A percentile compares a stretch with the other conserved stretches of the same genome.
Evolutionary conservation across 1,140 invertebrate species (phyloP).

Genomic region (Meloidogyne exigua): DNA sequence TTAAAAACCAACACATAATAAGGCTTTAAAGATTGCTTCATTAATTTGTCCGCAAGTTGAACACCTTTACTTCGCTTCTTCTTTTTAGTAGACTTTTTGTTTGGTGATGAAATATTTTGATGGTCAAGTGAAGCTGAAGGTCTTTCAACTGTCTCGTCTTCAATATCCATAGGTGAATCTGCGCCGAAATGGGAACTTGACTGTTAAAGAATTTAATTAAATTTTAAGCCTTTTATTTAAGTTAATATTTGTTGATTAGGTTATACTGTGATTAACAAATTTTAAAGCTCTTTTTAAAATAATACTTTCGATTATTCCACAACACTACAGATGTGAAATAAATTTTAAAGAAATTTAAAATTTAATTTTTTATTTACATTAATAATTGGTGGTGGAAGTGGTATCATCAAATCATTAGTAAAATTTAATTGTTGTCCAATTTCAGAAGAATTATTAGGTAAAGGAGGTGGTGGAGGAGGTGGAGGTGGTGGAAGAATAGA

Average conservation of each 20-base stretch:
- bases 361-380: background rate
- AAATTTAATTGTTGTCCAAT: background rate
- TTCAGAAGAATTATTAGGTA: background rate
- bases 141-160: slow-evolving; percentile 22
- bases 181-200: background rate
- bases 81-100: background rate
- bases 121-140: background rate
- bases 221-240: no score
- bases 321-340: no score
- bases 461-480: background rate
- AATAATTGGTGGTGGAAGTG: slow-evolving; percentile 17
- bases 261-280: no score
- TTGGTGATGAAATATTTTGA: background rate
- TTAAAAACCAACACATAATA: slow-evolving; percentile 30
- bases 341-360: no score
- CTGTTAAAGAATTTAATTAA: background rate
- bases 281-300: no score
- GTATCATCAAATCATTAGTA: slow-evolving; percentile 9
- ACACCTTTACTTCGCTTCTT: slow-evolving; percentile 28
- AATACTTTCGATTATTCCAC: no score
- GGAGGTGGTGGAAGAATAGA: background rate
- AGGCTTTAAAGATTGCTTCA: slow-evolving; percentile 35
- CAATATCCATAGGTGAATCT: slow-evolving; percentile 40
- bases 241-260: no score
- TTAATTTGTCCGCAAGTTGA: slow-evolving; percentile 30